phyloP scores from a whole-genome alignment of 2,113 vertebrate species.

The Epinephelus moara region DNA sequence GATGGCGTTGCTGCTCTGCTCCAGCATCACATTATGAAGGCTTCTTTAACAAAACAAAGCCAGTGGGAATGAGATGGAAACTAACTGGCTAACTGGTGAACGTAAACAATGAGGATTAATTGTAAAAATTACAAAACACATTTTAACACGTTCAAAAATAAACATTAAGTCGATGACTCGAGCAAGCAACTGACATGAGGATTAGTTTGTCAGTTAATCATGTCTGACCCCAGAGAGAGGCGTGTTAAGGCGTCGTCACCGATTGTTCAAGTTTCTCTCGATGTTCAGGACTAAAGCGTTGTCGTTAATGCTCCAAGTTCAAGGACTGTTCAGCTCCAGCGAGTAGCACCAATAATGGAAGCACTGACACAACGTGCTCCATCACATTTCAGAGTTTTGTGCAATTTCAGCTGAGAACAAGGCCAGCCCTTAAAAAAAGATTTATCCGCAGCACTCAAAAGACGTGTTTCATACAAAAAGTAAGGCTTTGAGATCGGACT shows the following conservation, averaged over 20 bases:
- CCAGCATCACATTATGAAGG: constrained; percentile 34
- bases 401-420: constrained; percentile 32
- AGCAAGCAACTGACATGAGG: constrained; percentile 7
- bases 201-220: neutral
- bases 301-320: constrained; percentile 12
- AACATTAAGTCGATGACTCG: constrained; percentile 19
- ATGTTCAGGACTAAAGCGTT: constrained; percentile 9
- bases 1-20: neutral
- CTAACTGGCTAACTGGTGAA: constrained; percentile 10
- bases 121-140: constrained; percentile 19
- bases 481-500: constrained; percentile 46
- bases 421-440: neutral
- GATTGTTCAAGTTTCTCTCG: constrained; percentile 57
- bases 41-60: neutral
- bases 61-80: constrained; percentile 22
- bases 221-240: neutral
- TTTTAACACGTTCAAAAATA: constrained; percentile 23
- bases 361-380: constrained; percentile 8
- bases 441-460: constrained; percentile 16
- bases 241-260: constrained; percentile 43
- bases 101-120: constrained; percentile 44
- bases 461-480: constrained; percentile 41
- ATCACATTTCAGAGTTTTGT: constrained; percentile 61
- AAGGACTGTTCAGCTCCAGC: constrained; percentile 13
- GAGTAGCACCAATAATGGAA: constrained; percentile 60